Base-by-base conservation (phyloP, 2,888 invertebrate species). In the Lasius platythorax region DNA sequence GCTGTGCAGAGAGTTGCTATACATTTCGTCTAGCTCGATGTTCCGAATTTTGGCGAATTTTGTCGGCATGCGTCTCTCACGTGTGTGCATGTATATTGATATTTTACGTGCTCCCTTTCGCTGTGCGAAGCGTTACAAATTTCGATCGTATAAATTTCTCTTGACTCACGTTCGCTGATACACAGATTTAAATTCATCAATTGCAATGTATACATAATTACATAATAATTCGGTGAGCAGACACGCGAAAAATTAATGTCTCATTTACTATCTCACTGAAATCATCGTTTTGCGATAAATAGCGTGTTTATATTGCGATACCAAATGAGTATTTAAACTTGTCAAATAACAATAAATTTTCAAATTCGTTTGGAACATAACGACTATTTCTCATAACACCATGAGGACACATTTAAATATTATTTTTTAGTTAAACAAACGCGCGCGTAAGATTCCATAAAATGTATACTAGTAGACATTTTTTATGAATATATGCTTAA, bases 21-120 rank as follows among this genome's bases (percentile, higher is more conserved):
- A 46, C 9, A 46, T 73, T 50, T 63, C 61, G 79, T 73, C 40
- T 43, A 37, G 28, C 18, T 79, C 46, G 43, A 3, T 70, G n/a
- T 79, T n/a, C 18, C 70, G 61, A 79, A 79, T 79, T 79, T 81
- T 81, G 46, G 61, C 28, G 56, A 72, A 81, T 81, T 81, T 72
- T 63, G 28, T 81, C 73, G 28, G 72, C 33, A 50, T 46, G 15
- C 46, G 33, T 30, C 61, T 79, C 37, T 61, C 72, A 58, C 33
- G 18, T 33, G 18, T 43, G 53, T 67, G 28, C 30, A 56, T 6
- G 40, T 43, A 6, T 78, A 78, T 78, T 67, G 67, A 76, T 53
- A 33, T 73, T 81, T 70, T 63, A 8, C 5, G 1, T 70, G 50
- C 61, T 37, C 23, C 23, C 9, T 23, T 61, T 46, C 23, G 43